Conservation (phyloP, 2,888 invertebrate species). For the Odontothrips loti region DNA sequence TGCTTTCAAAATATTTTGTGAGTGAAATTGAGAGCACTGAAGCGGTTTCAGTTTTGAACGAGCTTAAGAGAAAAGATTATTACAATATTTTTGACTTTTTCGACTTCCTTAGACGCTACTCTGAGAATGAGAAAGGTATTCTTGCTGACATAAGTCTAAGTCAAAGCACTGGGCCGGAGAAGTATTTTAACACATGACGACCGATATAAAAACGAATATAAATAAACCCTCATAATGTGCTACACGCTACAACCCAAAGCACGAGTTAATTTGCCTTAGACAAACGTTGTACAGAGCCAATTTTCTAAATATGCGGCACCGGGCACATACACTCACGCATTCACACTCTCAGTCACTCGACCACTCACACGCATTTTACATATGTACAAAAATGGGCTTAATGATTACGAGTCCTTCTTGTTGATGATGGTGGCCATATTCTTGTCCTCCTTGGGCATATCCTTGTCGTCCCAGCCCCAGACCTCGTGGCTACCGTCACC, state of each 20-base stretch:
- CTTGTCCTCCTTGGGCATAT: constrained; percentile 44
- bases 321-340: not conserved
- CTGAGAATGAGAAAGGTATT: constrained; percentile 2
- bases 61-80: not conserved
- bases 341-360: constrained; percentile 24
- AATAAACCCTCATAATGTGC: not conserved
- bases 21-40: too few species aligned
- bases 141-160: not conserved
- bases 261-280: not conserved
- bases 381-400: constrained; percentile 21
- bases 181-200: not conserved
- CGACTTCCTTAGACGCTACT: not conserved
- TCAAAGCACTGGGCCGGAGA: not conserved
- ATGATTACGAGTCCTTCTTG: constrained; percentile 36
- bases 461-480: constrained; percentile 78
- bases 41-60: too few species aligned
- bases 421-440: constrained; percentile 39
- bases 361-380: constrained; percentile 19
- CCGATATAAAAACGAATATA: not conserved
- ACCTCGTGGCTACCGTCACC: constrained; percentile 55
- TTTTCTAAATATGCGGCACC: not conserved
- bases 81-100: not conserved
- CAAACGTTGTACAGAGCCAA: not conserved
- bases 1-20: not conserved
- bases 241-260: not conserved